Conservation (phyloP, 2,113 vertebrate genomes). For the Sporophila hypoxantha region DNA sequence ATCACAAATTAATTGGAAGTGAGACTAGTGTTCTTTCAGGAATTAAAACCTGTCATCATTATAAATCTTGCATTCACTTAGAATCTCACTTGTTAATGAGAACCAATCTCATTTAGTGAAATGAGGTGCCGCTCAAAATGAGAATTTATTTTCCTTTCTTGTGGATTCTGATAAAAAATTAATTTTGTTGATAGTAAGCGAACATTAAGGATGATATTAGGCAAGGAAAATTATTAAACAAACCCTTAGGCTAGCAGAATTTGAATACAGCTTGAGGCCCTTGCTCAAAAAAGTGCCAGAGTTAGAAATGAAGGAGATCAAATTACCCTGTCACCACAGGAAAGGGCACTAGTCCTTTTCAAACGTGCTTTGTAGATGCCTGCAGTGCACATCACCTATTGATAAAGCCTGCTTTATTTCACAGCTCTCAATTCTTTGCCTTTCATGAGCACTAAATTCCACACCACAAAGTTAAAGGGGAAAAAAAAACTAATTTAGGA, state of each 20-base stretch:
- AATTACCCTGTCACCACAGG: slow-evolving; percentile 73
- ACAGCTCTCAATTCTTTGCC: slow-evolving; percentile 70
- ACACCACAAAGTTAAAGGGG: slow-evolving; percentile 74
- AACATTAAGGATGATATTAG: slow-evolving; percentile 47
- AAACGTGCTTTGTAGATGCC: slow-evolving; percentile 66
- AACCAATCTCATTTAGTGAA: background rate
- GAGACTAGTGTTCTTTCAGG: slow-evolving; percentile 3
- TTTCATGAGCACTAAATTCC: slow-evolving; percentile 75
- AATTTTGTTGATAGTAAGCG: slow-evolving; percentile 55
- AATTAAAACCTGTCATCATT: background rate
- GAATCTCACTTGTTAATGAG: background rate
- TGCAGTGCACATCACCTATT: slow-evolving; percentile 72
- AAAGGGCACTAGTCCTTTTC: slow-evolving; percentile 65
- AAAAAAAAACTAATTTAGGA: slow-evolving; percentile 70
- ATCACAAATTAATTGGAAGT: slow-evolving; percentile 4
- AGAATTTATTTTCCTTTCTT: background rate
- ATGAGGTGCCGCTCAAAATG: background rate
- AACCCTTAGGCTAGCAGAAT: slow-evolving; percentile 42
- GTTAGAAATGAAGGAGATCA: slow-evolving; percentile 69
- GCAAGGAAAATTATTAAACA: slow-evolving; percentile 59
- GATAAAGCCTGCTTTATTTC: slow-evolving; percentile 79
- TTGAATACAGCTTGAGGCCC: slow-evolving; percentile 67
- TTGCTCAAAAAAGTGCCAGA: slow-evolving; percentile 56
- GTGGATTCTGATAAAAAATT: background rate
- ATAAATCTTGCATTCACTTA: background rate